Base-by-base conservation (phyloP, 2,797 vertebrate genomes). In the Ctenopoma multispine region DNA sequence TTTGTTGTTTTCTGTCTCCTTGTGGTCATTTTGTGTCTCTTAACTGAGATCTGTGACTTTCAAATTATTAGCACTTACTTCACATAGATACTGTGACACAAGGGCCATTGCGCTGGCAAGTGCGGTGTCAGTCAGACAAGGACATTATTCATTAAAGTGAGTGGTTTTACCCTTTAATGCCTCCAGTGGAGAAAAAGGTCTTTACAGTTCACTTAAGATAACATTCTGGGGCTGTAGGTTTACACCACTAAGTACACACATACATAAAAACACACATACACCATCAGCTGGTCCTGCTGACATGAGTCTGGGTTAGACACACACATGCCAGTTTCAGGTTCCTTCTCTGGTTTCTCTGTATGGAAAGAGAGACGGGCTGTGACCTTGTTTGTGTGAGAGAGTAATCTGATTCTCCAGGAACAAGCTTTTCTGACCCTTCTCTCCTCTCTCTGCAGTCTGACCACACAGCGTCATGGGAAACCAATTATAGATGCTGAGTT, bases 241-340 rank as follows among this genome's bases (percentile, higher is more conserved):
- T 60, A 72, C 21, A 67, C 57, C 9, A 41, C 23, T 56, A 5
- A 62, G 50, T 15, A 51, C 60, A 31, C 43, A 34, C 11, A 59
- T 55, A 60, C 66, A 41, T 75, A 59, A 43, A 70, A 47, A 61
- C 17, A 49, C 21, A 51, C 50, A 44, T 31, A 62, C 43, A 47
- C 27, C 36, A 58, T 73, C 63, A 79, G 70, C 69, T 61, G 64
- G 44, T 56, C 11, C 41, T 53, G 20, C 6, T 1, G 55, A 69
- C 84, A 81, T 72, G 75, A 68, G 59, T 75, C 55, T 69, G 40
- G 20, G 46, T 21, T n/a, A 53, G 20, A 36, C 24, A 7, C 53
- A 55, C 48, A n/a, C 24, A n/a, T 23, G 14, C 12, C 1, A 62
- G 82, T 73, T 84, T 90, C 85, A 69, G 46, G 82, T 90, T 89